Evolutionary conservation across 2,888 invertebrate genomes (phyloP), one percentile per base, ranked within the genome.

Genomic region (Andrena trimmerana): DNA sequence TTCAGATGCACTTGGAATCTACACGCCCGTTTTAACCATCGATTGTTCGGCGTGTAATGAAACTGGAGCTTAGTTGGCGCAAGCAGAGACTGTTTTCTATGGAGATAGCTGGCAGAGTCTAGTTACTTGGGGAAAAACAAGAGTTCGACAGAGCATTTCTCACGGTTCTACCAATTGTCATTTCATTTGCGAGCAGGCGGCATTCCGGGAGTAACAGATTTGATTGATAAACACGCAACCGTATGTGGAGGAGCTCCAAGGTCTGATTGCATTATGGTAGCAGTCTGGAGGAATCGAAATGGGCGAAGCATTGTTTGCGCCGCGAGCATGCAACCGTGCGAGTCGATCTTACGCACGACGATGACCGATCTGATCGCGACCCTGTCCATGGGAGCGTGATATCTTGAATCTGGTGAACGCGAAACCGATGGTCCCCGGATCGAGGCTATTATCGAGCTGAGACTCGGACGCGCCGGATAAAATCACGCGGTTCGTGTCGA

Each of bases 391-490:
- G 76, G 81, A 83, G 79, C 85, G 83, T 89, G 84, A 86, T 87
- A 90, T 89, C 89, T 86, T 50, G 89, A 90, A 92, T 93, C 92
- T 90, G 75, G 72, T 82, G 84, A 80, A 85, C 71, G 71, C 59
- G 71, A 73, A 48, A 68, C 72, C 75, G 63, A 60, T 74, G 71
- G 70, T 69, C 79, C 66, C 65, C 79, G 78, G 83, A 90, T 91
- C 90, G 85, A 66, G 79, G 76, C 89, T 89, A 92, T 91, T 92
- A 93, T 93, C 91, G 89, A 88, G 70, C 86, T 77, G 83, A 89
- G 81, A 88, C 81, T 87, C 88, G 88, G 86, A 90, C 88, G 88
- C 90, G 85, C 2, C 88, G 92, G 92, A 93, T 93, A 93, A 93
- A 91, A 93, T 93, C 92, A 90, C 88, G 60, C 74, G 65, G 65